Percentiles rank a stretch among this genome's conserved stretches.
Evolutionary conservation across 2,888 invertebrate genomes (phyloP).

Genomic region (Panzeria rudis): DNA sequence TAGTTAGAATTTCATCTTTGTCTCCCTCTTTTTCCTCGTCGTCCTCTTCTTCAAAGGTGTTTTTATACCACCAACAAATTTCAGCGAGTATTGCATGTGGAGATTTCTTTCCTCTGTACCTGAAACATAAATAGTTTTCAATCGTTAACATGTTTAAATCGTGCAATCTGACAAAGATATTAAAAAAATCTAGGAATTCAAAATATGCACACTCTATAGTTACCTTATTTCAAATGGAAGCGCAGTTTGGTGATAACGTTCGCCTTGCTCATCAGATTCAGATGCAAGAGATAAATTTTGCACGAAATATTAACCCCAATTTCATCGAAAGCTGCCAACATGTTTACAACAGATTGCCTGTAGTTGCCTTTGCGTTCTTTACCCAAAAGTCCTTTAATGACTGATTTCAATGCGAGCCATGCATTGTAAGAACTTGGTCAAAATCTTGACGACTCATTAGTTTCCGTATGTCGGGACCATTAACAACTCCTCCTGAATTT

Average conservation of each 20-base stretch:
- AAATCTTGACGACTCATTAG: slow-evolving; percentile 1
- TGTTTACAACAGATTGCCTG: slow-evolving; percentile 46
- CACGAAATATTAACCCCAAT: slow-evolving; percentile 20
- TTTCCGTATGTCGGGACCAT: slow-evolving; percentile 2
- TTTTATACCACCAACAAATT: no score
- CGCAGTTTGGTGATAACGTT: background rate
- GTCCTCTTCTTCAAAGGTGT: no score
- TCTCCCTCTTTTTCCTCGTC: no score
- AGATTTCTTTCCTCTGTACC: background rate
- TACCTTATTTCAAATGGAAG: background rate
- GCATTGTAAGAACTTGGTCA: slow-evolving; percentile 8
- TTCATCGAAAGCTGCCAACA: slow-evolving; percentile 40
- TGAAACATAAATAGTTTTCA: no score
- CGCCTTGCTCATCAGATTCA: background rate
- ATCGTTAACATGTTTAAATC: background rate
- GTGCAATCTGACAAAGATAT: background rate
- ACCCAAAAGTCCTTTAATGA: slow-evolving; percentile 23
- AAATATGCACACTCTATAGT: background rate
- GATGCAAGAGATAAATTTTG: slow-evolving; percentile 40
- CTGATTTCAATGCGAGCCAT: slow-evolving; percentile 26
- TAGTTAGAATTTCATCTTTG: no score
- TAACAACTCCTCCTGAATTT: slow-evolving; percentile 19
- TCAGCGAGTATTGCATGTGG: background rate
- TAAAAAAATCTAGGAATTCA: slow-evolving; percentile 1
- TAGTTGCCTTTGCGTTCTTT: slow-evolving; percentile 34